Evolutionary conservation across 2,888 invertebrate species (phyloP).

Genomic region (Tinea pellionella): DNA sequence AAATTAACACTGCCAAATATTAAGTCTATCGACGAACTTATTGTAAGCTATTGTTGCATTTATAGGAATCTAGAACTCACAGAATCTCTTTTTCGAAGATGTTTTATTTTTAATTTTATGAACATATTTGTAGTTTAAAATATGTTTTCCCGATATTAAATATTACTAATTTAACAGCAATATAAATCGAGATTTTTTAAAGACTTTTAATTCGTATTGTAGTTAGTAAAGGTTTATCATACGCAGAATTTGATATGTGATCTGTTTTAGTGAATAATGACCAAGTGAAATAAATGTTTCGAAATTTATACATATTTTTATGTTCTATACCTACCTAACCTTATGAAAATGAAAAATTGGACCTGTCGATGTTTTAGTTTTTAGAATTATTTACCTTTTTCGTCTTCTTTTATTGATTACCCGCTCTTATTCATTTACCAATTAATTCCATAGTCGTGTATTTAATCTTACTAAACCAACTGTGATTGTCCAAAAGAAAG

Average conservation of each 20-base stretch:
- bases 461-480: not conserved
- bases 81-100: constrained; percentile 50
- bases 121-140: not conserved
- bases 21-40: constrained; percentile 24
- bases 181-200: not conserved
- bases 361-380: not conserved
- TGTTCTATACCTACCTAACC: not conserved
- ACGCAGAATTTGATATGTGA: constrained; percentile 46
- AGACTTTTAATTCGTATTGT: constrained; percentile 9
- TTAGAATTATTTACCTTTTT: too few species aligned
- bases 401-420: not conserved
- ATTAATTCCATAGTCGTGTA: not conserved
- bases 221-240: constrained; percentile 5
- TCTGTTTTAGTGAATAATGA: constrained; percentile 48
- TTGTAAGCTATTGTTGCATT: constrained; percentile 31
- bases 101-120: constrained; percentile 50
- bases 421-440: not conserved
- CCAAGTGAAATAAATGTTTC: constrained; percentile 67
- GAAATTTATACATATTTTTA: constrained; percentile 27
- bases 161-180: not conserved
- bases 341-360: constrained; percentile 1
- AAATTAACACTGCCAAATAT: constrained; percentile 63
- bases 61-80: constrained; percentile 17
- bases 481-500: constrained; percentile 38
- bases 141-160: not conserved